Conservation (phyloP, 2,888 invertebrate genomes). For the Bombylius major region DNA sequence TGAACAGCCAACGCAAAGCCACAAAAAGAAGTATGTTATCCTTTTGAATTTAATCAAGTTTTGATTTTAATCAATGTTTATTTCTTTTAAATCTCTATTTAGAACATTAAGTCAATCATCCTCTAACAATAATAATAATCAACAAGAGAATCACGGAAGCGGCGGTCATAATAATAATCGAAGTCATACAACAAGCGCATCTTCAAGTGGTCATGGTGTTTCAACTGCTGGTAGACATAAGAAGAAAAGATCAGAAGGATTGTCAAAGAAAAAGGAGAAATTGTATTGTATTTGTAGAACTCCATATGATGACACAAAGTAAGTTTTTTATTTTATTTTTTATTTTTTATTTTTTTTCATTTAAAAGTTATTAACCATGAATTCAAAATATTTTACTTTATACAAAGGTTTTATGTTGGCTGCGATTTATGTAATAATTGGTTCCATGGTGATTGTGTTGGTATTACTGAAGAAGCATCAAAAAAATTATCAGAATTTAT, state of each 20-base stretch:
- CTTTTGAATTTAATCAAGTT: neutral
- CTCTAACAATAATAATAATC: slow-evolving; percentile 4
- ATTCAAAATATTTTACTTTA: slow-evolving; percentile 8
- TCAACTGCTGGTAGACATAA: slow-evolving; percentile 19
- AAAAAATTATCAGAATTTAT: slow-evolving; percentile 82
- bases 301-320: slow-evolving; percentile 92
- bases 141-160: neutral
- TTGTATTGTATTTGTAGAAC: slow-evolving; percentile 85
- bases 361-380: too few species aligned
- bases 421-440: slow-evolving; percentile 97
- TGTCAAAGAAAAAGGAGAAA: slow-evolving; percentile 54
- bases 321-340: slow-evolving; percentile 28
- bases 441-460: slow-evolving; percentile 97
- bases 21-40: slow-evolving; percentile 8
- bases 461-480: slow-evolving; percentile 83
- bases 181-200: slow-evolving; percentile 17
- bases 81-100: neutral
- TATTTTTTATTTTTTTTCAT: neutral
- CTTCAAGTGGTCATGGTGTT: slow-evolving; percentile 19
- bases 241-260: slow-evolving; percentile 14
- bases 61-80: neutral
- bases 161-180: slow-evolving; percentile 1
- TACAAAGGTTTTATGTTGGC: slow-evolving; percentile 80
- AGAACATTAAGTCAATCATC: slow-evolving; percentile 1
- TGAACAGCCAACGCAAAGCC: neutral